Evolutionary conservation across 2,113 vertebrate species (phyloP), one percentile per base, ranked within the genome.

Genomic region (Odocoileus virginianus): DNA sequence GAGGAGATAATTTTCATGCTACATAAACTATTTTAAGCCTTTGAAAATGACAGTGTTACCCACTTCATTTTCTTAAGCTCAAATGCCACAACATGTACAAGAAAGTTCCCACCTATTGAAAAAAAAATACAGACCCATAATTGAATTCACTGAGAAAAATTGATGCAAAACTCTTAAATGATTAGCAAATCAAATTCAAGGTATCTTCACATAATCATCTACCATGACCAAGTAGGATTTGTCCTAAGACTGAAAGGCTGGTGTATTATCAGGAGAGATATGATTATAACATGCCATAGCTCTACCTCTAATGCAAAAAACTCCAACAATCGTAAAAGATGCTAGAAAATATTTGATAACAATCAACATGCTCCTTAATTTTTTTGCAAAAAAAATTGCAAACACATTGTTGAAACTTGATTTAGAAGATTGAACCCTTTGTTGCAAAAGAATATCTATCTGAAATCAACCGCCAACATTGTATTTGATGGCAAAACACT

Each of bases 161-260:
- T 60, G 40, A 92, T 58, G 25, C 16, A 87, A 85, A 93, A 45
- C 33, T 76, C 64, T 86, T 86, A 91, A 84, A 60, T 1, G 54
- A 30, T 92, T 82, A 94, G 27, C 74, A 98, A 96, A 92, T 83
- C 45, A 95, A 94, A 96, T 95, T 78, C 58, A 81, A 40, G 55
- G 3, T 82, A 64, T 95, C 82, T 91, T 87, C 43, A 79, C 40
- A 64, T 89, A 90, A 57, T 92, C 60, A 76, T 21, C 17, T 40
- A 36, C 82, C 30, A 40, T 52, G 64, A 88, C 79, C 45, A 87
- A 87, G 11, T 27, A 57, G 54, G 25, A 86, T 93, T 92, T 79
- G 43, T 60, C 19, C 55, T 94, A 43, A 96, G 82, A 96, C 78
- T 78, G 28, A 76, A 96, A 91, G 33, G 8, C 54, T 89, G 10